A percentile compares a stretch with the other conserved stretches of the same genome.
These are phyloP conservation scores for Tenthredo mesomela DNA, from an alignment of 2,888 invertebrate species.

Conservation along the genomic window DNA sequence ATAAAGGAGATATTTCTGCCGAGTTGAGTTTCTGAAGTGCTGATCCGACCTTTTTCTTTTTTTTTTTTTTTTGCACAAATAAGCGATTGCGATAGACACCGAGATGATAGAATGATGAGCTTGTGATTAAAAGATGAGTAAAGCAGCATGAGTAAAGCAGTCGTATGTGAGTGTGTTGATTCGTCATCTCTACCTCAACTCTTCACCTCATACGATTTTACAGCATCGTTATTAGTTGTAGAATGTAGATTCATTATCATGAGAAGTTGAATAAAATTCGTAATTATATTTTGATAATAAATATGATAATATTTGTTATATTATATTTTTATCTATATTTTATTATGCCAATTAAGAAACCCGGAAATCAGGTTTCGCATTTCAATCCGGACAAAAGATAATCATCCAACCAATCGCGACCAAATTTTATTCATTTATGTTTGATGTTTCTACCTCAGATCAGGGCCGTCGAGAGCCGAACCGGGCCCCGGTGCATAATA, in stretches of 20 bases:
- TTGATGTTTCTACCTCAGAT: no score
- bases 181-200: neutral
- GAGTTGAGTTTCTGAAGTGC: neutral
- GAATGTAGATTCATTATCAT: no score
- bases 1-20: neutral
- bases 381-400: no score
- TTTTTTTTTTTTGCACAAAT: neutral
- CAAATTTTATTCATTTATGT: no score
- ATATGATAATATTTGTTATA: neutral
- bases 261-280: no score
- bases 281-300: neutral
- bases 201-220: neutral
- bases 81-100: neutral
- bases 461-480: no score
- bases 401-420: no score
- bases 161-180: neutral
- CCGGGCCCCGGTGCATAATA: no score
- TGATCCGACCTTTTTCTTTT: no score
- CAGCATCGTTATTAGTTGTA: neutral
- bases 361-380: no score
- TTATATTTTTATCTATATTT: neutral
- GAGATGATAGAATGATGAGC: neutral
- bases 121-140: no score
- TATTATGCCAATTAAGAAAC: neutral
- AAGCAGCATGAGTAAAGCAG: neutral